phyloP scores from a whole-genome alignment of 2,888 invertebrate genomes.

The Argyra leucocephala region DNA sequence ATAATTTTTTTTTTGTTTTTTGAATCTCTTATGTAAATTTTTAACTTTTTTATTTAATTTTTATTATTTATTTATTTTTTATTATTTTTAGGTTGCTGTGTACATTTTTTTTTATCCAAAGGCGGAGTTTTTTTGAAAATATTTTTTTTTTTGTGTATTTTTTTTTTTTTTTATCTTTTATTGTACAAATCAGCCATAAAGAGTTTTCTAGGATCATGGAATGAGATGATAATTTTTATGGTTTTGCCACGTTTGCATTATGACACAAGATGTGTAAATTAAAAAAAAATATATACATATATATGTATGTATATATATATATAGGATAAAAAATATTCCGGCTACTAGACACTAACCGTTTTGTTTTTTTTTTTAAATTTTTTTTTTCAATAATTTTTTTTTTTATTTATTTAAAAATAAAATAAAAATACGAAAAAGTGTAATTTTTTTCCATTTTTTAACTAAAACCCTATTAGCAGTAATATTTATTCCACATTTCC shows the following conservation, averaged over 20 bases:
- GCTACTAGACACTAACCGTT: neutral
- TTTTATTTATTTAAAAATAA: neutral
- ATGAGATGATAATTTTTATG: neutral
- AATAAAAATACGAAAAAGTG: neutral
- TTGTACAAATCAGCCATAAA: neutral
- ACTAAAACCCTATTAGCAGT: conserved; percentile 3
- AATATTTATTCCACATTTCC: neutral
- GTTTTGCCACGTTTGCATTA: conserved; percentile 4
- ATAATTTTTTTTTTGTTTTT: neutral
- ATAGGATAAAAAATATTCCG: neutral
- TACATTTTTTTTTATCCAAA: conserved; percentile 4
- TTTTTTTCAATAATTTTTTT: neutral
- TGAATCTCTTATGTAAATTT: neutral
- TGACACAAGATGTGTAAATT: neutral
- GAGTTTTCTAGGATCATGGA: neutral
- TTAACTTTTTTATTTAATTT: neutral
- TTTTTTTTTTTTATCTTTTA: neutral
- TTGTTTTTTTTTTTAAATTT: neutral
- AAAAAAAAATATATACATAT: no score
- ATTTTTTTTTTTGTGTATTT: neutral
- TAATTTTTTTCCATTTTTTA: neutral
- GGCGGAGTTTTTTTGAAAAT: neutral
- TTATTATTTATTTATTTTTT: neutral
- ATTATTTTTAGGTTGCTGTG: neutral
- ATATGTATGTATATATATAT: no score